Base-by-base conservation (phyloP, 2,113 vertebrate species). In the Tachysurus vachellii region DNA sequence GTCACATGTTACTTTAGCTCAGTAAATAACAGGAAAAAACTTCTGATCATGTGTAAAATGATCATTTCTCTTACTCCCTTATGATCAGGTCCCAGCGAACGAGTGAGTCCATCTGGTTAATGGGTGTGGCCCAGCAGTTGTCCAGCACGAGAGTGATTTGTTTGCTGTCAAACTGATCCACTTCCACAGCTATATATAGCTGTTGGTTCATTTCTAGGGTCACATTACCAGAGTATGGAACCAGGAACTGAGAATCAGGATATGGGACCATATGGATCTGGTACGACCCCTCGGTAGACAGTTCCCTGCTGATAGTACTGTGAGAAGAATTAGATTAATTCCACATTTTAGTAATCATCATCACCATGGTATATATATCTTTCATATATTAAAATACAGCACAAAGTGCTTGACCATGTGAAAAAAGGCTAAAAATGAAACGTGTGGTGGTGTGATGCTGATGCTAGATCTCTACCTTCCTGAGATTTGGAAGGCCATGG, bases 101-200 rank as follows among this genome's bases (percentile, higher is more conserved):
- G 7, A 1, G 8, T 64, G 77, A 62, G 14, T 75, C 56, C 1
- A 73, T 84, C 50, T 91, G 75, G 47, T 56, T 70, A 0, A 79
- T 42, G 0, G 92, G 87, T 0, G 92, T 93, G 36, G 91, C 90
- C 92, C 92, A 93, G 77, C 92, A 93, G 5, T 57, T 86, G 21
- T 88, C 89, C 77, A 92, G 28, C 50, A 90, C 91, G 44, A 50
- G n/a, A 42, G 88, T 86, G 23, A 91, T 89, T 26, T 68, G 90
- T 14, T 8, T 16, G 31, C 64, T 42, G 23, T 89, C 36, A 56
- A 89, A 76, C 71, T 85, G 90, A 19, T 16, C 77, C 68, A 91
- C 57, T 3, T 31, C 2, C 59, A 92, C 88, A 13, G 85, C 86
- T n/a, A 91, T 79, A 3, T 88, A 92, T 17, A 90, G 54, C 28